Conservation (phyloP, 2,888 invertebrate genomes). For the Suillia variegata region DNA sequence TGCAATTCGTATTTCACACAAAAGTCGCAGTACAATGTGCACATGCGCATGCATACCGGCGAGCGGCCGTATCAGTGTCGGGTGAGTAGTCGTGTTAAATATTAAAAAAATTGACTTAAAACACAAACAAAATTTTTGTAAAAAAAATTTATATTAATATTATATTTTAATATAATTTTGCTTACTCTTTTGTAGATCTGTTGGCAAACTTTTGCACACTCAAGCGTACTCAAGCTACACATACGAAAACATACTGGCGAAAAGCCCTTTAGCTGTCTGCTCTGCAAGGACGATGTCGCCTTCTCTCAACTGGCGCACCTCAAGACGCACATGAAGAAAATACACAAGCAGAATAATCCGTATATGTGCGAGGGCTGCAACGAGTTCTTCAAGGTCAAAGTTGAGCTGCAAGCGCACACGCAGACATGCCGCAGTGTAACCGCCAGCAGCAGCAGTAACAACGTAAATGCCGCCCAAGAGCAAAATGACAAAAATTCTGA, state of each 20-base stretch:
- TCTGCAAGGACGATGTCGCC: slow-evolving; percentile 70
- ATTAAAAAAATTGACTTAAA: background rate
- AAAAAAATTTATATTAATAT: too few species aligned
- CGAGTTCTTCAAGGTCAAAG: slow-evolving; percentile 77
- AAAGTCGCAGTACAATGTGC: slow-evolving; percentile 82
- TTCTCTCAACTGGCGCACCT: slow-evolving; percentile 85
- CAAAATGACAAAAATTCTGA: slow-evolving; percentile 35
- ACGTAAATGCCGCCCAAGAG: slow-evolving; percentile 25
- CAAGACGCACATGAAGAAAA: slow-evolving; percentile 86
- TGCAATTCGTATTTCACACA: slow-evolving; percentile 83
- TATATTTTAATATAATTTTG: slow-evolving; percentile 1
- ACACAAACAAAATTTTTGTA: background rate
- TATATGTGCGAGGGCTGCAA: slow-evolving; percentile 78
- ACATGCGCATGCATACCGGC: slow-evolving; percentile 83
- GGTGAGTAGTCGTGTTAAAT: slow-evolving; percentile 59
- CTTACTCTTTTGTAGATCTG: slow-evolving; percentile 44
- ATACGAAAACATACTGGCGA: slow-evolving; percentile 84
- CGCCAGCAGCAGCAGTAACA: slow-evolving; percentile 17
- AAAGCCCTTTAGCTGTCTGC: slow-evolving; percentile 76
- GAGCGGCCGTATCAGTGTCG: slow-evolving; percentile 82
- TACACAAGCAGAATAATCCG: slow-evolving; percentile 78
- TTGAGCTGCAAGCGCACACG: slow-evolving; percentile 71
- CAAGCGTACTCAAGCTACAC: slow-evolving; percentile 83
- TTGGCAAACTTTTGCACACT: slow-evolving; percentile 72
- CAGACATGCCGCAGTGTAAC: slow-evolving; percentile 60